Base-by-base conservation (phyloP, 64 coral and sea anemone genomes). In the Acropora yongei region DNA sequence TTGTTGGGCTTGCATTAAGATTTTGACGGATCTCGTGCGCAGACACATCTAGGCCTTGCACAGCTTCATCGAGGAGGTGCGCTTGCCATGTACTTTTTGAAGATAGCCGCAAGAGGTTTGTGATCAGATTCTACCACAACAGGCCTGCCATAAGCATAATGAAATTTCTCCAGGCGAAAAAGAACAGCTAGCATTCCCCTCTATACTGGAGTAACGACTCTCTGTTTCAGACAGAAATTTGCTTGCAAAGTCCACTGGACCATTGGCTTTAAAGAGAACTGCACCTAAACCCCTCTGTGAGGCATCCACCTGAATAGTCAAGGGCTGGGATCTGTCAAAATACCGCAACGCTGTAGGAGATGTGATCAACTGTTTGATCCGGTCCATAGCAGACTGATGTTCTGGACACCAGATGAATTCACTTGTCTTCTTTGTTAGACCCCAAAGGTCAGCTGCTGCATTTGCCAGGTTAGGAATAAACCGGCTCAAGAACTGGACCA, bases 391-490 rank as follows among this genome's bases (percentile, higher is more conserved):
- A 43, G 90, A 65, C 44, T 84, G 68, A 42, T 92, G 80, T 74
- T 92, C 90, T 46, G 80, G 68, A 65, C 51, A 2, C 81, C 80
- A 85, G 14, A 72, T 41, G 7, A 82, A 91, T 73, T 81, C 78
- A 82, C 78, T 91, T 66, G 60, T 82, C 46, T 83, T 80, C 83
- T 93, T 80, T 7, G 77, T 88, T 42, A 93, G 65, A 53, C 88
- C 84, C 91, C 85, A 88, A 41, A 93, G 77, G 40, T 17, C 18
- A 68, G 93, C 88, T 86, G 79, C 78, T 40, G 90, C 40, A 16
- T n/a, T n/a, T 76, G 92, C 65, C 30, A 94, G 66, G 46, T 88
- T 88, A 13, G 92, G 84, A 44, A 94, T 94, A 39, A 75, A 89
- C 12, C 78, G 77, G 47, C 79, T 47, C 49, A 94, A 68, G 55